Conservation (phyloP, 2,888 invertebrate genomes). For the Tetanocera ferruginea region DNA sequence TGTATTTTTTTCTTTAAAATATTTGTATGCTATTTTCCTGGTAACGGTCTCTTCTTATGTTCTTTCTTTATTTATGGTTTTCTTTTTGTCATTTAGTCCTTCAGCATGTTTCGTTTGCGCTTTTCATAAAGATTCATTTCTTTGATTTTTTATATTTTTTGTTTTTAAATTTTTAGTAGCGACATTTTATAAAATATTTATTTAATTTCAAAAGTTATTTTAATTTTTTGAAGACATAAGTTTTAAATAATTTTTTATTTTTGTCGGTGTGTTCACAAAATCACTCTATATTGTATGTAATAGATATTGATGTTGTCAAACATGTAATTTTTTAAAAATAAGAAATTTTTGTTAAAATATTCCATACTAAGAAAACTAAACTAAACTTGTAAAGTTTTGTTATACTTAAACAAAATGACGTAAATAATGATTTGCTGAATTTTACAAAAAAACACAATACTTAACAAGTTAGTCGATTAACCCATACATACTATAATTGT, state of each 20-base stretch:
- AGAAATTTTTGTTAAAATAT: neutral
- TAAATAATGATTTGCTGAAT: no score
- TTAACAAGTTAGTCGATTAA: no score
- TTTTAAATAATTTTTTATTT: neutral
- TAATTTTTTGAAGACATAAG: constrained; percentile 11
- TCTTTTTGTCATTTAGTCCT: neutral
- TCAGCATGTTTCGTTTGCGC: constrained; percentile 31
- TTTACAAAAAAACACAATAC: no score
- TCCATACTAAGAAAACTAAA: neutral
- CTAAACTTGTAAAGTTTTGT: neutral
- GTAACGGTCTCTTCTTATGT: neutral
- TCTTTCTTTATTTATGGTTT: neutral
- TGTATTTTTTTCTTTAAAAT: neutral
- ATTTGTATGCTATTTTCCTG: neutral
- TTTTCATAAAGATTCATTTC: neutral
- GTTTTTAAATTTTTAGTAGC: neutral
- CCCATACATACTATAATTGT: no score
- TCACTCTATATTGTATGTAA: no score
- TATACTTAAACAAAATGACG: no score
- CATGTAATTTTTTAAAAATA: neutral
- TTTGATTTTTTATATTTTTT: constrained; percentile 20
- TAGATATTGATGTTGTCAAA: no score
- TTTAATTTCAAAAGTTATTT: neutral
- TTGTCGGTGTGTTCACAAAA: no score
- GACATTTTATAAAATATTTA: neutral